phyloP scores from a whole-genome alignment of 2,888 invertebrate species.

The Cheilosia soror region DNA sequence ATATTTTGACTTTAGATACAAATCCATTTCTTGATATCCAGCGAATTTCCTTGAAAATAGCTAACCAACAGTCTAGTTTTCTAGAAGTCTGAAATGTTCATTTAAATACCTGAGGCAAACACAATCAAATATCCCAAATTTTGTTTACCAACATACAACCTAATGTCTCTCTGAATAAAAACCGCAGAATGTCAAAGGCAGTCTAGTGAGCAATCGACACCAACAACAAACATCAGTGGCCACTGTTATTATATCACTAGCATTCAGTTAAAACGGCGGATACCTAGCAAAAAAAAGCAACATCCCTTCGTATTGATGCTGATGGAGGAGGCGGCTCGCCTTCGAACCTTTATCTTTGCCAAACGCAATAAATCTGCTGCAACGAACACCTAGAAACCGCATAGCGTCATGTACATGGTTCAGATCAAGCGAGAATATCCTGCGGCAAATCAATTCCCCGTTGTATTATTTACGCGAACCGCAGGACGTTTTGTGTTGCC shows the following conservation, averaged over 20 bases:
- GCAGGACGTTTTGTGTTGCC: conserved; percentile 40
- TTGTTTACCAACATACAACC: neutral
- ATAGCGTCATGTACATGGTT: conserved; percentile 46
- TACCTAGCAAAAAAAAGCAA: conserved; percentile 2
- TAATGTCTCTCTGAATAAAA: conserved; percentile 18
- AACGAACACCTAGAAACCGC: conserved; percentile 51
- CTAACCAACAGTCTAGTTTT: too few species aligned
- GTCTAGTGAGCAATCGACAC: conserved; percentile 19
- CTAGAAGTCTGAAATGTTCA: too few species aligned
- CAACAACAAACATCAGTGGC: conserved; percentile 28
- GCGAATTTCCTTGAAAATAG: too few species aligned
- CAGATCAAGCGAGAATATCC: conserved; percentile 58
- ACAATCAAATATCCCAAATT: too few species aligned
- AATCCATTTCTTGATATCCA: too few species aligned
- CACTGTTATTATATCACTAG: neutral
- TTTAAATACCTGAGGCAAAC: too few species aligned
- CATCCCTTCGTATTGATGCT: conserved; percentile 11
- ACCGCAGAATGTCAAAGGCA: conserved; percentile 40
- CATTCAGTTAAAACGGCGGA: conserved; percentile 14
- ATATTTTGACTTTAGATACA: too few species aligned
- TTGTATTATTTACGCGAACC: conserved; percentile 60
- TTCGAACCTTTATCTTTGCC: conserved; percentile 43
- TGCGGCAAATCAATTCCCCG: conserved; percentile 63
- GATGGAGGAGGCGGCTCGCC: neutral
- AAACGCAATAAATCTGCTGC: conserved; percentile 60